Percentiles rank a stretch among this genome's conserved stretches.
phyloP scores from a whole-genome alignment of 92 coral and sea anemone genomes.

The Palythoa grandis region DNA sequence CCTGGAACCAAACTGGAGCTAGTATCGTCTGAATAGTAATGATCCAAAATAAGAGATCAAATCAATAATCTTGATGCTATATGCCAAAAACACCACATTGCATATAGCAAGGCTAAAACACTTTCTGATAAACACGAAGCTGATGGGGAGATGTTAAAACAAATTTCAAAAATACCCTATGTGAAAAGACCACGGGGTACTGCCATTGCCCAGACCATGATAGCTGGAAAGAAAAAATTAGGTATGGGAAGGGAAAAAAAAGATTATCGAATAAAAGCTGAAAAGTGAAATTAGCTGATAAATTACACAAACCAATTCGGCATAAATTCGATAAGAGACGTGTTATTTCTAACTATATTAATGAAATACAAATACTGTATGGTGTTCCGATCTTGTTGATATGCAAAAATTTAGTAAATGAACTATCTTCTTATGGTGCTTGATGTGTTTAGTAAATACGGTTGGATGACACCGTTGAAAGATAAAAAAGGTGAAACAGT shows the following conservation, averaged over 20 bases:
- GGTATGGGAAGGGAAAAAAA: not conserved
- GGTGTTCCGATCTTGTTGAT: slow-evolving; percentile 51
- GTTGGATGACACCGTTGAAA: slow-evolving; percentile 61
- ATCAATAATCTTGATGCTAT: not conserved
- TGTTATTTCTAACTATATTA: slow-evolving; percentile 47
- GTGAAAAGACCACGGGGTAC: slow-evolving; percentile 16
- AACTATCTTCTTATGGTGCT: slow-evolving; percentile 55
- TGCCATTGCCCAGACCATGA: not conserved
- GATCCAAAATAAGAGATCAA: not conserved
- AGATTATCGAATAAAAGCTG: not conserved
- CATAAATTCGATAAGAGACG: slow-evolving; percentile 55
- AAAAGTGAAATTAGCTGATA: slow-evolving; percentile 56
- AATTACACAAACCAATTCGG: slow-evolving; percentile 54
- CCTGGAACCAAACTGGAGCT: slow-evolving; percentile 11
- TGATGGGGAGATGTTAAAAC: too few relatives aligned
- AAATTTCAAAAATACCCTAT: too few relatives aligned
- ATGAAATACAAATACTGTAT: too few relatives aligned
- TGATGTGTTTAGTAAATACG: slow-evolving; percentile 58
- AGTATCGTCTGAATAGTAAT: not conserved
- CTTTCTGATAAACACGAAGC: too few relatives aligned
- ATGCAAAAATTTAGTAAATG: slow-evolving; percentile 53
- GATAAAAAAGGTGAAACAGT: slow-evolving; percentile 63
- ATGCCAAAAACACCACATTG: not conserved
- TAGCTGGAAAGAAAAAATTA: not conserved
- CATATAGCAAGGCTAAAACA: not conserved